Conservation (phyloP, 2,888 invertebrate species). For the Rutpela maculata region DNA sequence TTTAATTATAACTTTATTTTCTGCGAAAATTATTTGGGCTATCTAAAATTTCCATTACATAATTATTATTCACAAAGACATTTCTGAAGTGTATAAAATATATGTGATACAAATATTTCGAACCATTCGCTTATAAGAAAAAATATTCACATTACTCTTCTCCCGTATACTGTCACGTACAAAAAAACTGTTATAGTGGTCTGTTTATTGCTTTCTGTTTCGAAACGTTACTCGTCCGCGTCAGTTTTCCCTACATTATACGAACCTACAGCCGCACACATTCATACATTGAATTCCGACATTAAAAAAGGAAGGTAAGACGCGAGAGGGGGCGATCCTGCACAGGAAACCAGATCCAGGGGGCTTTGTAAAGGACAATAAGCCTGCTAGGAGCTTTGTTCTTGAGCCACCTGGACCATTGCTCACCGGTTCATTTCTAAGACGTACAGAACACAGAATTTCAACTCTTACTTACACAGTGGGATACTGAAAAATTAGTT, state of each 20-base stretch:
- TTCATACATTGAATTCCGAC: slow-evolving; percentile 26
- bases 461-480: slow-evolving; percentile 19
- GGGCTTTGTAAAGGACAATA: slow-evolving; percentile 64
- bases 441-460: slow-evolving; percentile 19
- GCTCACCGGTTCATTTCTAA: slow-evolving; percentile 40
- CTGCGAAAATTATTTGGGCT: no score
- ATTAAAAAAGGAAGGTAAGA: slow-evolving; percentile 29
- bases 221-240: background rate
- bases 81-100: no score
- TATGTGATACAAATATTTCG: no score
- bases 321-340: slow-evolving; percentile 39
- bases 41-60: no score
- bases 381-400: slow-evolving; percentile 64
- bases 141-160: no score
- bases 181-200: background rate
- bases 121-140: no score
- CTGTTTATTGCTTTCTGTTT: slow-evolving; percentile 3
- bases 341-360: slow-evolving; percentile 62
- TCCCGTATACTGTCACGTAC: no score
- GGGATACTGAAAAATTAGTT: slow-evolving; percentile 40
- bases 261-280: slow-evolving; percentile 6
- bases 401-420: slow-evolving; percentile 64
- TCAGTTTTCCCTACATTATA: slow-evolving; percentile 14
- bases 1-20: no score
- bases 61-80: no score